Percentiles rank a stretch among this genome's conserved stretches.
These are phyloP conservation scores for Actinopyga echinites DNA, from an alignment of 53 echinoderm and acorn worm species.

Conservation along the genomic window DNA sequence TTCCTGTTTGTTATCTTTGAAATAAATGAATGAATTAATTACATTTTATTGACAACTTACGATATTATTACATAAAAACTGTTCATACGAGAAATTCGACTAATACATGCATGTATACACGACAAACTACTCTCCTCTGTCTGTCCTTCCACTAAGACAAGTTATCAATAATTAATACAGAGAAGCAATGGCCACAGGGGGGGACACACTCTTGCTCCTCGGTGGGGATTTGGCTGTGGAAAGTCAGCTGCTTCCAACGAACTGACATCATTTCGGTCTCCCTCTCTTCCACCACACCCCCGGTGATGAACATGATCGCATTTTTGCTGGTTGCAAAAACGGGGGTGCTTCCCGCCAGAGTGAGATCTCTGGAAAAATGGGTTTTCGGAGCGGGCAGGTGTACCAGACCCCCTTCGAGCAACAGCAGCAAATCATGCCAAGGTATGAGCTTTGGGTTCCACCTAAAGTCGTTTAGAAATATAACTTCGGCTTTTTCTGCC, in stretches of 20 bases:
- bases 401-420: conserved; percentile 40
- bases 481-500: conserved; percentile 14
- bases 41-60: too few species aligned
- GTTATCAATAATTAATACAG: background rate
- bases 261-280: background rate
- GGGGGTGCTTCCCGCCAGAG: background rate
- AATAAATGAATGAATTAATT: too few species aligned
- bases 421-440: conserved; percentile 46
- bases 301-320: background rate
- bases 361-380: background rate
- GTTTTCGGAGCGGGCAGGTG: too few species aligned
- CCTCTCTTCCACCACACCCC: background rate
- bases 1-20: too few species aligned
- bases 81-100: too few species aligned
- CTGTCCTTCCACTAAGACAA: background rate
- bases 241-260: background rate
- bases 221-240: background rate
- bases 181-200: conserved; percentile 1
- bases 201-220: background rate
- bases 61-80: too few species aligned
- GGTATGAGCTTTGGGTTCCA: conserved; percentile 37
- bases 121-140: too few species aligned
- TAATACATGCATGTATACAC: too few species aligned
- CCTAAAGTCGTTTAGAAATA: conserved; percentile 36
- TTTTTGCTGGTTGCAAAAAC: background rate